A percentile compares a stretch with the other conserved stretches of the same genome.
Evolutionary conservation across 2,113 vertebrate genomes (phyloP).

Genomic region (Mugil cephalus): DNA sequence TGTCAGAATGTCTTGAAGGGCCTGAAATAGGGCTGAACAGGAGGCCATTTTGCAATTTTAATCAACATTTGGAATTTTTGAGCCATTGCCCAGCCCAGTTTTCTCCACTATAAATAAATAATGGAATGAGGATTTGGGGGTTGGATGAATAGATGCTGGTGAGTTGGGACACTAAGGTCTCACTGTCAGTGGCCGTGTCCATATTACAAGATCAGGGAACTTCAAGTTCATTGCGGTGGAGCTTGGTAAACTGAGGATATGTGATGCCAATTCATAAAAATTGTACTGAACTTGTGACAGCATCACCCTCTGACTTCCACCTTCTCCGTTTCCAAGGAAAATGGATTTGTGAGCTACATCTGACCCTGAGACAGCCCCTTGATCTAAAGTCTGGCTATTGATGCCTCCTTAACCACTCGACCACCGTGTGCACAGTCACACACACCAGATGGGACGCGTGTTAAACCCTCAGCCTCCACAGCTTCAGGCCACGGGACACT

Average conservation of each 20-base stretch:
- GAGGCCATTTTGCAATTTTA: slow-evolving; percentile 83
- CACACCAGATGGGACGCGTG: slow-evolving; percentile 81
- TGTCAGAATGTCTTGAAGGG: slow-evolving; percentile 67
- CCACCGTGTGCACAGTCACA: slow-evolving; percentile 78
- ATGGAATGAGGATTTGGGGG: slow-evolving; percentile 53
- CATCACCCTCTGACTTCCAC: background rate
- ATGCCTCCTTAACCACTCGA: slow-evolving; percentile 78
- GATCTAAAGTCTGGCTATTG: slow-evolving; percentile 73
- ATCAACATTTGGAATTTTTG: slow-evolving; percentile 77
- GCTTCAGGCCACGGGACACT: slow-evolving; percentile 76
- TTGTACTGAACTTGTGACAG: slow-evolving; percentile 25
- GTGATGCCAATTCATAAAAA: background rate
- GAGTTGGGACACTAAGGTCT: slow-evolving; percentile 40
- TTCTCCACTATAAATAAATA: slow-evolving; percentile 73
- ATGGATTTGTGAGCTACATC: slow-evolving; percentile 50
- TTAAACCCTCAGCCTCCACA: slow-evolving; percentile 79
- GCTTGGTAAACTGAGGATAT: slow-evolving; percentile 9
- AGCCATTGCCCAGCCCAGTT: slow-evolving; percentile 67
- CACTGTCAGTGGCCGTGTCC: slow-evolving; percentile 45
- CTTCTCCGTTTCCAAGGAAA: slow-evolving; percentile 34
- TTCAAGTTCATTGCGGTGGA: slow-evolving; percentile 19
- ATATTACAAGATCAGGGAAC: slow-evolving; percentile 41
- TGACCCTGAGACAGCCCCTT: slow-evolving; percentile 68
- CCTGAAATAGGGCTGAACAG: slow-evolving; percentile 75
- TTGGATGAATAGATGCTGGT: slow-evolving; percentile 54